Evolutionary conservation across 2,797 vertebrate species (phyloP).

Genomic region (Numenius phaeopus): DNA sequence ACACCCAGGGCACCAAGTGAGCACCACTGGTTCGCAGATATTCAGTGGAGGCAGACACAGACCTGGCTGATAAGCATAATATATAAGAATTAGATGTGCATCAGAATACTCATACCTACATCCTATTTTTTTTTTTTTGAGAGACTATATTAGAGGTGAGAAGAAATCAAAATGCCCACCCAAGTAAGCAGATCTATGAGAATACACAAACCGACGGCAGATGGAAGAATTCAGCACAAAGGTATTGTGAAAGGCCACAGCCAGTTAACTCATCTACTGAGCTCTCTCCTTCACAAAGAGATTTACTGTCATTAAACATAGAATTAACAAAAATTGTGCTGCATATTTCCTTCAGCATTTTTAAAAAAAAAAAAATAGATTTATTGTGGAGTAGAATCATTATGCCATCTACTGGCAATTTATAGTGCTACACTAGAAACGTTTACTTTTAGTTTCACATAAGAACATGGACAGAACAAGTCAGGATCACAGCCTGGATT

Average conservation of each 20-base stretch:
- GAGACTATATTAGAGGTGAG: background rate
- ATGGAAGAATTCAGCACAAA: background rate
- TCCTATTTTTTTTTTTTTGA: background rate
- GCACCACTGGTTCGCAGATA: background rate
- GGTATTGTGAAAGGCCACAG: background rate
- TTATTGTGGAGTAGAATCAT: background rate
- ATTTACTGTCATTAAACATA: background rate
- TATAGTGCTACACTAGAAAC: background rate
- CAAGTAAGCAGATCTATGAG: background rate
- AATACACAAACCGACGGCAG: background rate
- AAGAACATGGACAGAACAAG: background rate
- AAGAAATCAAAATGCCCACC: background rate
- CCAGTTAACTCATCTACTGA: background rate
- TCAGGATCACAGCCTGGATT: background rate
- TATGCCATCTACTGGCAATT: conserved; percentile 38
- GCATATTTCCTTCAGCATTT: background rate
- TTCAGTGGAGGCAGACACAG: background rate
- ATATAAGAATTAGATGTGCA: background rate
- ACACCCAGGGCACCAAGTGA: background rate
- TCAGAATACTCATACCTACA: background rate
- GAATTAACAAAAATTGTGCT: background rate
- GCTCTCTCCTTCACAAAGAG: background rate
- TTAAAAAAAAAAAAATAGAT: background rate
- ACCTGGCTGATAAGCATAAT: background rate
- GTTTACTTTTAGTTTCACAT: accelerated